Evolutionary conservation across 2,113 vertebrate genomes (phyloP), one percentile per base, ranked within the genome.

Genomic region (Cyanistes caeruleus): DNA sequence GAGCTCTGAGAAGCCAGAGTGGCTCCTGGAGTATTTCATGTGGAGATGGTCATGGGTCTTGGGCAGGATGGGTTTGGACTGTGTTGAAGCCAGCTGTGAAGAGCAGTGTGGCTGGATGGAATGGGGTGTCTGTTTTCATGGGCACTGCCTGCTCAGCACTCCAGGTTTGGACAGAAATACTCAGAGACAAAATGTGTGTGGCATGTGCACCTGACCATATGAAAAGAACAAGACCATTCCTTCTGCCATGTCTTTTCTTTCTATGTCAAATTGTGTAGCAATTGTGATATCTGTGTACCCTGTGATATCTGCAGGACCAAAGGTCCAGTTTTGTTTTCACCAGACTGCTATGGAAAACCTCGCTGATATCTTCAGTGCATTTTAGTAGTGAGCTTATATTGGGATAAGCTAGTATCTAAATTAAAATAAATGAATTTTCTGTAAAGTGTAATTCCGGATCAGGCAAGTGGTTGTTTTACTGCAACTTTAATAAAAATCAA

Each of bases 401-500:
- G 13, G 60, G 83, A 65, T 53, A 89, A 60, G 53, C 70, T 89
- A 44, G 87, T 78, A 65, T n/a, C 68, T 91, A 75, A 81, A 93
- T 95, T 90, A 91, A 97, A 93, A 78, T 74, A 95, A 96, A 85
- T 30, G 15, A 62, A 97, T 84, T 92, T 83, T 80, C 69, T 87
- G 65, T 69, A 94, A 97, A 92, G 89, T 95, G 27, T 76, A 86
- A 69, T 96, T 97, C 84, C 94, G 77, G 93, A 78, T 87, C 44
- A 90, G 25, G 70, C 48, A 55, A 95, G 80, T 90, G 35, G 84
- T 92, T 96, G 81, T 95, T 97, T 96, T 96, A 94, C 91, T 92
- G 89, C 78, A 96, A 92, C 78, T 95, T 82, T 97, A 96, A 97
- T 97, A 97, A 97, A 97, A 97, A 96, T 88, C 82, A 97, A 86